A percentile compares a stretch with the other conserved stretches of the same genome.
Evolutionary conservation across 2,888 invertebrate species (phyloP).

Genomic region (Caenorhabditis sp.): DNA sequence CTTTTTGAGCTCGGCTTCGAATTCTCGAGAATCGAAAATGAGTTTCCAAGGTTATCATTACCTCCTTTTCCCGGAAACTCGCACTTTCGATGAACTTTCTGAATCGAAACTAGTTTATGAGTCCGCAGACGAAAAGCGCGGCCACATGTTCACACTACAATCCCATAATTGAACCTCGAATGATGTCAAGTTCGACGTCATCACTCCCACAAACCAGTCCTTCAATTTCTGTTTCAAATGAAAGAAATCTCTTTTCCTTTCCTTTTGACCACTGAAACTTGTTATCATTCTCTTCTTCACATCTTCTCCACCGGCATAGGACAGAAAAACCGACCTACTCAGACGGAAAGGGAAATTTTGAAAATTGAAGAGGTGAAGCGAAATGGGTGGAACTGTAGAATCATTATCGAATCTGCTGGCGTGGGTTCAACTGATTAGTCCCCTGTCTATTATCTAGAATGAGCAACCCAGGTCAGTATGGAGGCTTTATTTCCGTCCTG

Average conservation of each 20-base stretch:
- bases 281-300: conserved; percentile 14
- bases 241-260: conserved; percentile 9
- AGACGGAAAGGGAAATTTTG: conserved; percentile 17
- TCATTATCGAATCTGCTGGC: conserved; percentile 14
- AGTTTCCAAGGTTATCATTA: too few relatives aligned
- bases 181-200: conserved; percentile 11
- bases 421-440: conserved; percentile 3
- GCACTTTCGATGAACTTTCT: neutral
- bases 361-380: conserved; percentile 10
- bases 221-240: neutral
- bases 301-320: neutral
- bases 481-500: too few relatives aligned
- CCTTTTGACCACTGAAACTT: conserved; percentile 19
- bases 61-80: too few relatives aligned
- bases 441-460: too few relatives aligned
- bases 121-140: neutral
- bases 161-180: conserved; percentile 30
- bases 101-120: too few relatives aligned
- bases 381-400: neutral
- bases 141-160: neutral
- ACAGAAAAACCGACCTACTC: conserved; percentile 40
- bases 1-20: conserved; percentile 22
- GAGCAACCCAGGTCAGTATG: too few relatives aligned
- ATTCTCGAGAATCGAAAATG: neutral
- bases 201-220: conserved; percentile 24